Percentiles rank a stretch among this genome's conserved stretches.
These are phyloP conservation scores for Lycorma delicatula DNA, from an alignment of 1,140 invertebrate genomes.

Conservation along the genomic window DNA sequence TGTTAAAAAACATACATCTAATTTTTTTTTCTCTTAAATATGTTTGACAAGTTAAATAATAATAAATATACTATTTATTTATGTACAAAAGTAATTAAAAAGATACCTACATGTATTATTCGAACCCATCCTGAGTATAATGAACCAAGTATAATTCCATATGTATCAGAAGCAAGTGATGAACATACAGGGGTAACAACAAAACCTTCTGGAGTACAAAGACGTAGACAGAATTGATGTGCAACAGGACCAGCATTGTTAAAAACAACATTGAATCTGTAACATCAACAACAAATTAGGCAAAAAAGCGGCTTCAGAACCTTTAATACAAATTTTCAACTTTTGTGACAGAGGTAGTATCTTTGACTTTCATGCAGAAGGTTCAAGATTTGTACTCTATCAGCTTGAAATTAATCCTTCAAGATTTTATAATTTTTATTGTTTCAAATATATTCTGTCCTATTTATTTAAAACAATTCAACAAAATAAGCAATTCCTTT, in stretches of 20 bases:
- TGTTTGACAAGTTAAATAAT: not conserved
- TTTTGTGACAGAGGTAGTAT: too few relatives aligned
- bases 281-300: too few relatives aligned
- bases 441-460: too few relatives aligned
- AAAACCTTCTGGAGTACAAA: slow-evolving; percentile 40
- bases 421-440: too few relatives aligned
- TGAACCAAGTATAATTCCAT: slow-evolving; percentile 43
- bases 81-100: not conserved
- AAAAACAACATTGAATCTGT: slow-evolving; percentile 48
- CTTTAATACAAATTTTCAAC: too few relatives aligned
- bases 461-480: too few relatives aligned
- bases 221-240: slow-evolving; percentile 38
- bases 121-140: slow-evolving; percentile 42
- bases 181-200: slow-evolving; percentile 43
- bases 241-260: slow-evolving; percentile 42
- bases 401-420: too few relatives aligned
- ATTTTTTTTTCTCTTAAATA: not conserved
- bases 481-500: too few relatives aligned
- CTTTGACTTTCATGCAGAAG: too few relatives aligned
- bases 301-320: too few relatives aligned
- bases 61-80: not conserved
- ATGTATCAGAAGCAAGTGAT: slow-evolving; percentile 44
- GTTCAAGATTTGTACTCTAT: too few relatives aligned
- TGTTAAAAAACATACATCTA: not conserved
- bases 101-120: slow-evolving; percentile 34